A percentile compares a stretch with the other conserved stretches of the same genome.
Evolutionary conservation across 2,888 invertebrate genomes (phyloP).

Genomic region (Sinelater perroti): DNA sequence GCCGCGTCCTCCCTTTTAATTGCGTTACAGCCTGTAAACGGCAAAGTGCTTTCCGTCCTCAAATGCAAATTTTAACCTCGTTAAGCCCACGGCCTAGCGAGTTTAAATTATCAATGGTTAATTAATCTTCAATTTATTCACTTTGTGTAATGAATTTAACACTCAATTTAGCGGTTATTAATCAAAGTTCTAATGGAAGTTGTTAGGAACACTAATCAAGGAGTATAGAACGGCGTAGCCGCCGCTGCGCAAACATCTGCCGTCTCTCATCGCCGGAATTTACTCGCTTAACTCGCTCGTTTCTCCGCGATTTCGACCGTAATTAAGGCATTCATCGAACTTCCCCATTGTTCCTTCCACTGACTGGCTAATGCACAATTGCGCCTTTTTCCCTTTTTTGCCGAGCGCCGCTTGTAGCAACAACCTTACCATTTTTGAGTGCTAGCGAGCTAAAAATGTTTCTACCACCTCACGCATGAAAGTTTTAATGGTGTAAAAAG

Average conservation of each 20-base stretch:
- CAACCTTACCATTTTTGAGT: too few species aligned
- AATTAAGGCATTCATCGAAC: slow-evolving; percentile 22
- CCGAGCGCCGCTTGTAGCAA: too few species aligned
- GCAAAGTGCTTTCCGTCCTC: slow-evolving; percentile 63
- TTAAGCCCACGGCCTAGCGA: slow-evolving; percentile 62
- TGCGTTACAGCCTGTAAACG: slow-evolving; percentile 61
- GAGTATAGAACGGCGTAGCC: slow-evolving; percentile 30
- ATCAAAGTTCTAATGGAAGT: slow-evolving; percentile 67
- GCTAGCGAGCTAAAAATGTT: too few species aligned
- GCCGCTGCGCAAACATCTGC: slow-evolving; percentile 47
- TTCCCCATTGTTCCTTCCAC: slow-evolving; percentile 1
- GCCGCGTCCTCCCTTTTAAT: slow-evolving; percentile 55
- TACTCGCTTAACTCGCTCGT: slow-evolving; percentile 25
- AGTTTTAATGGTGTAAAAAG: slow-evolving; percentile 5
- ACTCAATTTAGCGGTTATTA: slow-evolving; percentile 68
- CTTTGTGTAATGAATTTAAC: slow-evolving; percentile 64
- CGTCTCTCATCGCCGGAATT: slow-evolving; percentile 39
- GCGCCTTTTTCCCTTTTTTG: too few species aligned
- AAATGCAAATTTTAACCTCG: slow-evolving; percentile 65
- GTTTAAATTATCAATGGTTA: slow-evolving; percentile 65
- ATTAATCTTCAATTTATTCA: slow-evolving; percentile 66
- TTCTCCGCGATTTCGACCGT: slow-evolving; percentile 22
- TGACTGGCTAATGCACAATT: not conserved
- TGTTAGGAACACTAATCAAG: slow-evolving; percentile 50
- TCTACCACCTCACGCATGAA: too few species aligned